A percentile compares a stretch with the other conserved stretches of the same genome.
Evolutionary conservation across 1,140 invertebrate genomes (phyloP).

Genomic region (Trissolcus basalis): DNA sequence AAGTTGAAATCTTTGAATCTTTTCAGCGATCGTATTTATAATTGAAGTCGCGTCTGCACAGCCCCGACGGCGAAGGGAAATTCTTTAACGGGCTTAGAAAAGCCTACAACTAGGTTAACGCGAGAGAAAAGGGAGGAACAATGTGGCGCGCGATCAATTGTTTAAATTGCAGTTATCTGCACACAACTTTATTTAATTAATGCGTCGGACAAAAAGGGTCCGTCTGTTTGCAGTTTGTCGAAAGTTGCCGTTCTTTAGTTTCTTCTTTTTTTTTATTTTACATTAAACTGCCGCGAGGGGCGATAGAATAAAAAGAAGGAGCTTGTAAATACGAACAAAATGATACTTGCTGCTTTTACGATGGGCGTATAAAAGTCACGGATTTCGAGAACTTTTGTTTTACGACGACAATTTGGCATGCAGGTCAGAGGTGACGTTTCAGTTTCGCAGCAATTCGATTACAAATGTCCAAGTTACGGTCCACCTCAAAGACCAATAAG

Average conservation of each 20-base stretch:
- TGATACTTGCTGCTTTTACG: slow-evolving; percentile 38
- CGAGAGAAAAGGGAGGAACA: not conserved
- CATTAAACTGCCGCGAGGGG: no score
- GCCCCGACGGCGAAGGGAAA: slow-evolving; percentile 7
- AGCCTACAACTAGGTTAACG: slow-evolving; percentile 10
- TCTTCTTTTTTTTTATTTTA: no score
- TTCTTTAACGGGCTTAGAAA: slow-evolving; percentile 4
- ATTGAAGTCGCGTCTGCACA: slow-evolving; percentile 19
- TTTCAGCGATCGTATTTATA: slow-evolving; percentile 20
- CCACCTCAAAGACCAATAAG: slow-evolving; percentile 19
- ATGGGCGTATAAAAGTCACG: slow-evolving; percentile 29
- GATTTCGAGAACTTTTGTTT: slow-evolving; percentile 39
- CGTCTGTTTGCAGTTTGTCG: no score
- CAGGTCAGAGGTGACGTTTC: slow-evolving; percentile 26
- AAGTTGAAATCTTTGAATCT: slow-evolving; percentile 18
- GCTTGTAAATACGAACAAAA: slow-evolving; percentile 29
- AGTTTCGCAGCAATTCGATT: slow-evolving; percentile 27
- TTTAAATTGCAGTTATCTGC: no score
- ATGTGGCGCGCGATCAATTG: no score
- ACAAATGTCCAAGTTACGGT: slow-evolving; percentile 19
- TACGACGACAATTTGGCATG: slow-evolving; percentile 24
- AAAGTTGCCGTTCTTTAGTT: no score
- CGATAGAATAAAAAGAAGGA: not conserved
- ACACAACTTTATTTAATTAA: no score
- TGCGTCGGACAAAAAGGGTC: not conserved